Evolutionary conservation across 2,797 vertebrate species (phyloP), one percentile per base, ranked within the genome.

Genomic region (Eospalax fontanierii): DNA sequence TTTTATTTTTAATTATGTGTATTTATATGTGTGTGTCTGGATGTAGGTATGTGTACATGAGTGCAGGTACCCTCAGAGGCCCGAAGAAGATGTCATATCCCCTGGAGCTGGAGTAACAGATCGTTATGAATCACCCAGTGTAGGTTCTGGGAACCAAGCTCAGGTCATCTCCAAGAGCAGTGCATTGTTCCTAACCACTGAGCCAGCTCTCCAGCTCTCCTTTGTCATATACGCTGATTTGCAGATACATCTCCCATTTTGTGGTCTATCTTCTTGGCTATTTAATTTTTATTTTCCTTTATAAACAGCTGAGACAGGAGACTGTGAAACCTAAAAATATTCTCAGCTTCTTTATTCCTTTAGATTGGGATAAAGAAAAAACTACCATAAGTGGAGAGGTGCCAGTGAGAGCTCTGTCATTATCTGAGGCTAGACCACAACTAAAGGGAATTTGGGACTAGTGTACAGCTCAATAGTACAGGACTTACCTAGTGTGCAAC

Each of bases 331-430:
- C 63, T 90, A 76, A 90, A 71, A 84, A 40, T 91, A 40, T 91
- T 80, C 63, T 95, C 70, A 46, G 18, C 7, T 59, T 82, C 40
- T 68, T 87, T 79, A n/a, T 78, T 78, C n/a, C 76, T 71, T 86
- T 61, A 65, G 54, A 90, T 63, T 46, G 66, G 40, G 28, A 63
- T 78, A 94, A 87, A 85, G 80, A 91, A 93, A 95, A 94, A 85
- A 33, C 54, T 92, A 11, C 12, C 38, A 38, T 6, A 43, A 76
- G 2, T 73, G 30, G 21, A 86, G 30, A 94, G 50, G 76, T 8
- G 46, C 57, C 19, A 11, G 40, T 15, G 21, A 46, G 63, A 74
- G 59, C 74, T 81, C 76, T 91, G 57, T 63, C n/a, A 54, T 89
- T 63, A 79, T 4, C 4, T 2, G 79, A 91, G 75, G 65, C 38